Evolutionary conservation across 2,113 vertebrate species (phyloP).

Genomic region (Cathartes aura): DNA sequence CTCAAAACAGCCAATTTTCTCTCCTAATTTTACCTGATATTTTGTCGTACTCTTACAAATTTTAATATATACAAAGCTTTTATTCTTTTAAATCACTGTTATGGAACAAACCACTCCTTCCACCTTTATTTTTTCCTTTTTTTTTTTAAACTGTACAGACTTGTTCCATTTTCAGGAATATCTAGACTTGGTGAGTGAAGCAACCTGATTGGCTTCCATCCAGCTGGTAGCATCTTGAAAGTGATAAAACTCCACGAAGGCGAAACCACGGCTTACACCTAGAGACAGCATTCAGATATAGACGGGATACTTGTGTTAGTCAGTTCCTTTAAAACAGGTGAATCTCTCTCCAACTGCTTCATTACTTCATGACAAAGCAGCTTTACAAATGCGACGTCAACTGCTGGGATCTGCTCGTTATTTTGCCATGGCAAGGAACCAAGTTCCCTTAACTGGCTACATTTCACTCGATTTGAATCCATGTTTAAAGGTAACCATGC

Average conservation of each 20-base stretch:
- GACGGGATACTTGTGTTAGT: constrained; percentile 99
- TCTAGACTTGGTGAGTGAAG: constrained; percentile 99
- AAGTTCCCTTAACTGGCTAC: constrained; percentile 79
- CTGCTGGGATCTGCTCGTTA: constrained; percentile 84
- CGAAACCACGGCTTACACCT: constrained; percentile 99
- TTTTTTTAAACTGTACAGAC: constrained; percentile 83
- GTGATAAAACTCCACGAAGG: constrained; percentile 99
- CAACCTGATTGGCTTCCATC: constrained; percentile 99
- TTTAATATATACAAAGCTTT: constrained; percentile 87
- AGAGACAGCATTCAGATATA: constrained; percentile 99
- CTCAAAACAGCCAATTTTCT: neutral
- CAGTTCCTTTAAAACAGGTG: constrained; percentile 98
- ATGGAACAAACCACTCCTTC: constrained; percentile 83
- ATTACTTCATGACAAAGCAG: constrained; percentile 91
- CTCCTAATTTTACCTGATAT: neutral
- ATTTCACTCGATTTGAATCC: constrained; percentile 71
- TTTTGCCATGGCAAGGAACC: constrained; percentile 97
- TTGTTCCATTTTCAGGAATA: constrained; percentile 89
- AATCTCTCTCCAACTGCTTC: constrained; percentile 99
- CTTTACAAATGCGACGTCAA: constrained; percentile 87
- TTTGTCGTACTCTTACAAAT: constrained; percentile 6
- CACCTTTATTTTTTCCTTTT: constrained; percentile 47
- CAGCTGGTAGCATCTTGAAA: constrained; percentile 99
- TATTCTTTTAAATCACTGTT: constrained; percentile 68
- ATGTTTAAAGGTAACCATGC: constrained; percentile 83